Base-by-base conservation (phyloP, 2,113 vertebrate genomes). In the Rhabdornis inornatus region DNA sequence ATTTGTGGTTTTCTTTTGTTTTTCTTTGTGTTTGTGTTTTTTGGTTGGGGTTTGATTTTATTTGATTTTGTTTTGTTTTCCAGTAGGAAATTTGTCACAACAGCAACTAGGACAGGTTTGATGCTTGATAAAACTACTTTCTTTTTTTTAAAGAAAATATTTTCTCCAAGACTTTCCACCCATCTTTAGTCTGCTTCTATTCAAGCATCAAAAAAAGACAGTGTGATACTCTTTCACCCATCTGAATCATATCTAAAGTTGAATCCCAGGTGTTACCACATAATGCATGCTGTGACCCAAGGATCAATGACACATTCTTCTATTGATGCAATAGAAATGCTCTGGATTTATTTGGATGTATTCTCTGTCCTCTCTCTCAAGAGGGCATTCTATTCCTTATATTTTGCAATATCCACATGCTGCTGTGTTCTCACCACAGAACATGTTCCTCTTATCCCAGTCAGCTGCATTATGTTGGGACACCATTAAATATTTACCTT, bases 401-500 rank as follows among this genome's bases (percentile, higher is more conserved):
- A 22, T 61, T 84, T 88, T 61, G 15, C 69, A 86, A 8, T 35
- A 72, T 31, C 50, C 64, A 61, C 56, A 13, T 77, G 60, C 77
- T 74, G 19, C 30, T 86, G 3, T 82, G 37, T 75, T 83, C 86
- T 76, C 64, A 79, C 71, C 83, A 91, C n/a, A 49, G 55, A 80
- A 47, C 72, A 42, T n/a, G 69, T 68, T 92, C 76, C 16, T 90
- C 45, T 85, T 71, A 37, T 42, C 83, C 63, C 82, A 89, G 55
- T 84, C 82, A 78, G 61, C 82, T 72, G 82, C 93, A 90, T 90
- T 96, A 68, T 76, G 68, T 87, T 0, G n/a, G 92, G 92, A 82
- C 70, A 92, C 61, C 72, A 96, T 96, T 96, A 97, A 97, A 96
- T 96, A 97, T 97, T 95, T 97, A 97, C 91, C 65, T 95, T 92